Conservation (phyloP, 2,113 vertebrate genomes). For the Setophaga kirtlandii region DNA sequence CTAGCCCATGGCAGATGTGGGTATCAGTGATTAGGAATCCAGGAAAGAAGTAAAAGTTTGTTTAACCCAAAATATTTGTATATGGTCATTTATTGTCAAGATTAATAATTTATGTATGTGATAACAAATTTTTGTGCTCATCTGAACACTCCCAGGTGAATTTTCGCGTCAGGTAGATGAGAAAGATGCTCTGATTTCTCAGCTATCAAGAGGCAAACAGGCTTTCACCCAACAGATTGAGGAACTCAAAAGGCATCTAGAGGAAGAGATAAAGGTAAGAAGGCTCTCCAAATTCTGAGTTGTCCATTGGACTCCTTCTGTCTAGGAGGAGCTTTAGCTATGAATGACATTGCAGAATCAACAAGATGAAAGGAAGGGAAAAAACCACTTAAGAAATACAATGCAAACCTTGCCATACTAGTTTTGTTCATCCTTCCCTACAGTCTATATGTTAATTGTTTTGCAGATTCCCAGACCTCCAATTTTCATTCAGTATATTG, state of each 20-base stretch:
- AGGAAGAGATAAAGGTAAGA: constrained; percentile 54
- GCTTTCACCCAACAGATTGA: constrained; percentile 40
- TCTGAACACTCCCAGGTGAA: constrained; percentile 9
- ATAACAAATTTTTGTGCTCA: not conserved
- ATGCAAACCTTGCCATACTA: not conserved
- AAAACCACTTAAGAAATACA: accelerated
- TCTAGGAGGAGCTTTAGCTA: not conserved
- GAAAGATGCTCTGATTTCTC: constrained; percentile 37
- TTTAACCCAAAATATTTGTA: not conserved
- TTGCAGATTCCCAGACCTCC: not conserved
- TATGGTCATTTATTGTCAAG: not conserved
- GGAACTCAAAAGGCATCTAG: constrained; percentile 52
- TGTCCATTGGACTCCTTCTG: not conserved
- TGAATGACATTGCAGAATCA: not conserved
- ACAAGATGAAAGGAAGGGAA: not conserved
- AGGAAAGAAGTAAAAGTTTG: not conserved
- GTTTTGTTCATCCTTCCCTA: accelerated
- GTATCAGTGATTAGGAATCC: not conserved
- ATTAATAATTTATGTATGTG: not conserved
- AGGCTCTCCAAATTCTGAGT: not conserved
- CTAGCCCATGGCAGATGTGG: not conserved
- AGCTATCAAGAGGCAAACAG: not conserved
- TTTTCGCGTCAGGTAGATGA: constrained; percentile 43
- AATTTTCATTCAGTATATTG: not conserved
- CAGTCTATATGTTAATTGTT: not conserved